These are phyloP conservation scores for Fistularia tabacaria DNA, from an alignment of 2,797 vertebrate species.

Conservation along the genomic window DNA sequence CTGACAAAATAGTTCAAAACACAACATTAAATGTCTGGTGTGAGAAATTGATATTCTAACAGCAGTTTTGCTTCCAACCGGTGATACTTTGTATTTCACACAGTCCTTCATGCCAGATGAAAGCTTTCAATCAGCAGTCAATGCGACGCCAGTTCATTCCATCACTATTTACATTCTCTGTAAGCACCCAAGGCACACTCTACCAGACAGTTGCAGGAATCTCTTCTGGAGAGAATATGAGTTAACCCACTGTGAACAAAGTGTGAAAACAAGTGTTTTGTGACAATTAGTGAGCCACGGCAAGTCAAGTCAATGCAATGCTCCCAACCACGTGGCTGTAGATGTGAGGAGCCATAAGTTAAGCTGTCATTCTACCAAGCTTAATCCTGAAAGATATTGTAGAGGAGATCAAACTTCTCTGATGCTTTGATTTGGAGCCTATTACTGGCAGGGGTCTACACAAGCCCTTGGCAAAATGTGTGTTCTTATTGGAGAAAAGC, in stretches of 20 bases:
- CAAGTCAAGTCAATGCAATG: slow-evolving; percentile 17
- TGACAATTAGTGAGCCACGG: slow-evolving; percentile 44
- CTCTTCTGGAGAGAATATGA: slow-evolving; percentile 52
- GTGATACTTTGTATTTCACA: slow-evolving; percentile 68
- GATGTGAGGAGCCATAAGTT: slow-evolving; percentile 53
- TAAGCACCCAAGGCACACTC: slow-evolving; percentile 40
- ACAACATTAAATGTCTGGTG: slow-evolving; percentile 30
- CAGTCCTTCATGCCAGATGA: slow-evolving; percentile 62
- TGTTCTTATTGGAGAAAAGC: slow-evolving; percentile 52
- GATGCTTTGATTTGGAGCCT: slow-evolving; percentile 61
- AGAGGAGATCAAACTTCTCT: slow-evolving; percentile 59
- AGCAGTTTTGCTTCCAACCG: slow-evolving; percentile 40
- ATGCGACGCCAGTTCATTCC: slow-evolving; percentile 58
- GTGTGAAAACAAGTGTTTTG: slow-evolving; percentile 65
- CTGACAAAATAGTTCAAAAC: slow-evolving; percentile 34
- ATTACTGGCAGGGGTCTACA: slow-evolving; percentile 44
- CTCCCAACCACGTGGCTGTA: slow-evolving; percentile 43
- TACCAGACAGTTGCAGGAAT: slow-evolving; percentile 39
- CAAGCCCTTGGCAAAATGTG: slow-evolving; percentile 56
- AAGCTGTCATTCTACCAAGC: no score
- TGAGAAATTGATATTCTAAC: slow-evolving; percentile 55
- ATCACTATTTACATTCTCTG: slow-evolving; percentile 60
- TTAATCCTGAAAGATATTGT: slow-evolving; percentile 33
- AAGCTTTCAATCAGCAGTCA: slow-evolving; percentile 70
- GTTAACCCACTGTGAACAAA: slow-evolving; percentile 66